These are phyloP conservation scores for Antheraea mylitta DNA, from an alignment of 1,140 invertebrate species.

Conservation along the genomic window DNA sequence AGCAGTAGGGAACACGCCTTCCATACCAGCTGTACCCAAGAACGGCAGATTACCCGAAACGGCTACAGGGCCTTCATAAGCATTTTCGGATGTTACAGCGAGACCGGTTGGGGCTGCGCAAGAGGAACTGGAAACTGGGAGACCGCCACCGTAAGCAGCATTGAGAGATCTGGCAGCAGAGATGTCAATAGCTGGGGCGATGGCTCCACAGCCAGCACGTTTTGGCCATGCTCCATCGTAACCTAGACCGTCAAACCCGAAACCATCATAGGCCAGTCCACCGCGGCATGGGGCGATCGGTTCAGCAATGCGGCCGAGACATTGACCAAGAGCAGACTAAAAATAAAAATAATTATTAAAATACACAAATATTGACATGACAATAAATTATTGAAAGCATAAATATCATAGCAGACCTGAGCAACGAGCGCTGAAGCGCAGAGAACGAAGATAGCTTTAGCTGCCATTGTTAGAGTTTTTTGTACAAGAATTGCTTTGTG, in stretches of 20 bases:
- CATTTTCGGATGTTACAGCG: slow-evolving; percentile 22
- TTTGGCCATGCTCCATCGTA: slow-evolving; percentile 6
- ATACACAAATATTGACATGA: neutral
- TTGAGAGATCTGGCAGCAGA: slow-evolving; percentile 6
- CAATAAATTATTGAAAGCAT: neutral
- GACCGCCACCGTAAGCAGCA: slow-evolving; percentile 19
- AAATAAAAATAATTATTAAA: neutral
- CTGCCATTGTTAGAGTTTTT: slow-evolving; percentile 4
- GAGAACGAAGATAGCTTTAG: slow-evolving; percentile 8
- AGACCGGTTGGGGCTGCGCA: slow-evolving; percentile 11
- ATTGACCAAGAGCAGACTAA: neutral
- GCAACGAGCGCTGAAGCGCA: slow-evolving; percentile 10
- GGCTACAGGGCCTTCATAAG: slow-evolving; percentile 13
- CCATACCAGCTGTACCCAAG: slow-evolving; percentile 37
- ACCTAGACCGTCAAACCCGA: slow-evolving; percentile 2
- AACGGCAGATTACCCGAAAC: slow-evolving; percentile 17
- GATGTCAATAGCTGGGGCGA: slow-evolving; percentile 6
- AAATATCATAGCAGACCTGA: neutral
- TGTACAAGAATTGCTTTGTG: neutral
- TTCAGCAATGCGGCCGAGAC: neutral
- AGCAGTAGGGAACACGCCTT: slow-evolving; percentile 34
- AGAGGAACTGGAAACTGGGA: slow-evolving; percentile 23
- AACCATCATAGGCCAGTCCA: slow-evolving; percentile 5
- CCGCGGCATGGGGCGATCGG: neutral
- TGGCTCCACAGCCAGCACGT: slow-evolving; percentile 4